Conservation (phyloP, 2,113 vertebrate species). For the Chinchilla lanigera region DNA sequence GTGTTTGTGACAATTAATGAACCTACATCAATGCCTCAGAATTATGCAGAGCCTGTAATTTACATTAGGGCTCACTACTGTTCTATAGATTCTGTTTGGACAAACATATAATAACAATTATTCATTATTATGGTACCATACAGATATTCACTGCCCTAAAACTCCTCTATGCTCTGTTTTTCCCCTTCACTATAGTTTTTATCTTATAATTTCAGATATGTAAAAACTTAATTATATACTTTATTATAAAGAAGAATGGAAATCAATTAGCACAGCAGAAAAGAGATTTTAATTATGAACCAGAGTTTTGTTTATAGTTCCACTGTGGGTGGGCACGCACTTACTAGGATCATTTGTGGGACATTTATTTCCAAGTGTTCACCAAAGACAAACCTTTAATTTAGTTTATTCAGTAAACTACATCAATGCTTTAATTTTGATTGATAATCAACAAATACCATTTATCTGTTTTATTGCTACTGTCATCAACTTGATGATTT, state of each 20-base stretch:
- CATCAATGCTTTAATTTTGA: conserved; percentile 11
- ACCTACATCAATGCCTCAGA: background rate
- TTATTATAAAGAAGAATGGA: conserved; percentile 13
- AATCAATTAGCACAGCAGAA: conserved; percentile 10
- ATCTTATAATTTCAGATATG: conserved; percentile 3
- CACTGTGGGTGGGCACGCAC: background rate
- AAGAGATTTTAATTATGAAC: conserved; percentile 33
- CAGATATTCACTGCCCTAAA: background rate
- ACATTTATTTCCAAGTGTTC: conserved; percentile 36
- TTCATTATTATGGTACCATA: background rate
- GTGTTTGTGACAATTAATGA: background rate
- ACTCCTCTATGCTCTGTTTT: background rate
- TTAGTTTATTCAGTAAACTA: conserved; percentile 33
- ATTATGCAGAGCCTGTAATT: background rate
- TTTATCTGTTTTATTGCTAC: conserved; percentile 43
- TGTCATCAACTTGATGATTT: conserved; percentile 33
- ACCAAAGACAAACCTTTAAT: conserved; percentile 49
- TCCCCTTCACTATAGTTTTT: background rate
- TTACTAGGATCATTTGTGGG: background rate
- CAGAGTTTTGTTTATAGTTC: conserved; percentile 33
- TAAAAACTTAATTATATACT: conserved; percentile 29
- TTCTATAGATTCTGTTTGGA: background rate
- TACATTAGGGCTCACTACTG: background rate
- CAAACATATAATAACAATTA: background rate
- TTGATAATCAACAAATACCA: conserved; percentile 37